These are phyloP conservation scores for Hypolimnas misippus DNA, from an alignment of 2,888 invertebrate genomes.

Conservation along the genomic window DNA sequence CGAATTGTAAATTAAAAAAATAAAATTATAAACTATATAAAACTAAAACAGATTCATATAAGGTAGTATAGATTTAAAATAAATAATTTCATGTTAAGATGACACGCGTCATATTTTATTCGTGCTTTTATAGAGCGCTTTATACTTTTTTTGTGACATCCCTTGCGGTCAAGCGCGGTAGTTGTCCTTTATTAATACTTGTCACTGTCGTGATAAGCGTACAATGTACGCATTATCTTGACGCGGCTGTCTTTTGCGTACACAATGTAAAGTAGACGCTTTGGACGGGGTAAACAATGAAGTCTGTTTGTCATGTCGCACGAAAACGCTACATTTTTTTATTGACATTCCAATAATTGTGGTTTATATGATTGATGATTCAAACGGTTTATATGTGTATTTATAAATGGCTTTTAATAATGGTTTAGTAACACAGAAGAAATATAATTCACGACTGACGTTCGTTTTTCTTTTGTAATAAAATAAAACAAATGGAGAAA, in stretches of 20 bases:
- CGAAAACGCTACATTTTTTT: conserved; percentile 5
- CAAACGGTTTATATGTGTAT: neutral
- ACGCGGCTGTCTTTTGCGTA: conserved; percentile 66
- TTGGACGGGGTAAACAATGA: conserved; percentile 23
- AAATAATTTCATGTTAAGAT: no score
- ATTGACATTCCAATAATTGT: neutral
- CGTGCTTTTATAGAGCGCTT: conserved; percentile 19
- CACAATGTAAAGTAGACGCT: conserved; percentile 24
- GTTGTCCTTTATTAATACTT: conserved; percentile 80
- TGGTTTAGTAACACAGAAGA: neutral
- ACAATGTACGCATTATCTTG: conserved; percentile 63
- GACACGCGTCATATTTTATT: no score
- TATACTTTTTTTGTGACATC: conserved; percentile 50
- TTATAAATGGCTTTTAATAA: neutral
- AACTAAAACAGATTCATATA: no score
- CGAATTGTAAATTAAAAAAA: no score
- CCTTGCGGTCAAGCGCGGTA: conserved; percentile 60
- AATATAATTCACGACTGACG: neutral
- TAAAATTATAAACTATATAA: no score
- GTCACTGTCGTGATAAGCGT: conserved; percentile 76
- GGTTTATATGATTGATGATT: neutral
- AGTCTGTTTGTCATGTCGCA: conserved; percentile 13
- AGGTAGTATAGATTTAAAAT: no score
- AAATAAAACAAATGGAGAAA: neutral
- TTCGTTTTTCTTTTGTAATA: neutral